Conservation (phyloP, 2,888 invertebrate genomes). For the Noctuana brunneofusca region DNA sequence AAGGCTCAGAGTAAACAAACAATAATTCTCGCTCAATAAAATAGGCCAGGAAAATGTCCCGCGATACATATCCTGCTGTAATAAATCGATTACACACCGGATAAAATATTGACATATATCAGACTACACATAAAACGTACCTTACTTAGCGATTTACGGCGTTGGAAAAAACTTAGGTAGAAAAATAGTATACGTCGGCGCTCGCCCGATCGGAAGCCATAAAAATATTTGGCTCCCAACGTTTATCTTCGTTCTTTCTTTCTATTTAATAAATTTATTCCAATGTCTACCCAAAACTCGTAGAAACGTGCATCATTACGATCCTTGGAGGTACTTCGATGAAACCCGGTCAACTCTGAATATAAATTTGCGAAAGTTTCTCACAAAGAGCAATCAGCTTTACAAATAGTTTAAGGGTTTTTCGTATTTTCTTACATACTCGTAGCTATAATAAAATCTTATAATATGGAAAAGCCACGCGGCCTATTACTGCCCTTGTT, state of each 20-base stretch:
- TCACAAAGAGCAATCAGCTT: constrained; percentile 32
- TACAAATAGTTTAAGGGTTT: constrained; percentile 28
- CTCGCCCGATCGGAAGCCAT: constrained; percentile 33
- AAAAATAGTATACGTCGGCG: constrained; percentile 30
- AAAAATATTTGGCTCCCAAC: constrained; percentile 32
- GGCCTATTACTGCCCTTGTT: too few relatives aligned
- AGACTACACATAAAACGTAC: constrained; percentile 19
- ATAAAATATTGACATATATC: constrained; percentile 28
- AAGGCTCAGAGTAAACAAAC: neutral
- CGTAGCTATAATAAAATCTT: neutral
- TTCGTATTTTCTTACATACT: constrained; percentile 4
- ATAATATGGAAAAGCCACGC: neutral
- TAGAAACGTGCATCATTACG: constrained; percentile 31
- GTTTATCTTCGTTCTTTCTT: constrained; percentile 31
- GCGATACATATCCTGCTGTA: constrained; percentile 11
- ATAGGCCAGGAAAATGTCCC: constrained; percentile 6
- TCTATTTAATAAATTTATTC: constrained; percentile 35
- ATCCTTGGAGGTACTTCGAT: constrained; percentile 22
- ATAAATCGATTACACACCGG: constrained; percentile 32
- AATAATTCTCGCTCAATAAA: constrained; percentile 22
- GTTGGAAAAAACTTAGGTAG: constrained; percentile 29
- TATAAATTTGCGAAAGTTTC: constrained; percentile 29
- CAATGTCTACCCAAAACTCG: constrained; percentile 23
- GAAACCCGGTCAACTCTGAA: constrained; percentile 29
- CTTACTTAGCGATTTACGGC: constrained; percentile 30